Conservation (phyloP, 2,113 vertebrate species). For the Castor canadensis region DNA sequence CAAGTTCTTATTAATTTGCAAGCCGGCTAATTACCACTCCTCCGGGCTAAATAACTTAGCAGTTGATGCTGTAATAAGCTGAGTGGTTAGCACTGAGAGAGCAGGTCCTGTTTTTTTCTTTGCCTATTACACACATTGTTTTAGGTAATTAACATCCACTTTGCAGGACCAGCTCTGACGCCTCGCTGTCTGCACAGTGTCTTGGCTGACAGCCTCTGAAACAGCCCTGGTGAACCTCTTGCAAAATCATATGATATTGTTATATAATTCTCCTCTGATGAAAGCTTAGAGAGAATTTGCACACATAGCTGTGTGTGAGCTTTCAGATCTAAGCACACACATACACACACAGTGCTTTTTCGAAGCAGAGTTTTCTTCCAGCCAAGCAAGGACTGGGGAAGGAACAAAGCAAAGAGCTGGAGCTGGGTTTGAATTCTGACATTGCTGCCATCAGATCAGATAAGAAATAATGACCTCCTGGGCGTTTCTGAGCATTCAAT, state of each 20-base stretch:
- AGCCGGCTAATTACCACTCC: conserved; percentile 87
- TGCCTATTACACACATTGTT: conserved; percentile 91
- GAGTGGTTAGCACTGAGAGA: conserved; percentile 83
- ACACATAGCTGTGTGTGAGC: background rate
- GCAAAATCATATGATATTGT: conserved; percentile 85
- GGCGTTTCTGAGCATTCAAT: background rate
- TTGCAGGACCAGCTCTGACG: conserved; percentile 91
- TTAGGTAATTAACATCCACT: conserved; percentile 94
- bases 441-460: background rate
- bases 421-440: background rate
- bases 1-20: conserved; percentile 89
- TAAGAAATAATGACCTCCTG: background rate
- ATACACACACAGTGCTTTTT: background rate
- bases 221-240: conserved; percentile 87
- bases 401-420: background rate
- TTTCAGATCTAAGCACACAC: background rate
- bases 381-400: too few species aligned
- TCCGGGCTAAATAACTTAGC: conserved; percentile 89
- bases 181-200: conserved; percentile 91
- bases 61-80: conserved; percentile 85
- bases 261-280: conserved; percentile 85
- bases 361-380: background rate
- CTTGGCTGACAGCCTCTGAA: conserved; percentile 86
- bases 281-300: conserved; percentile 77
- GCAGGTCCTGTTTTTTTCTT: conserved; percentile 83